Conservation (phyloP, 2,888 invertebrate genomes). For the Andrena bicolor region DNA sequence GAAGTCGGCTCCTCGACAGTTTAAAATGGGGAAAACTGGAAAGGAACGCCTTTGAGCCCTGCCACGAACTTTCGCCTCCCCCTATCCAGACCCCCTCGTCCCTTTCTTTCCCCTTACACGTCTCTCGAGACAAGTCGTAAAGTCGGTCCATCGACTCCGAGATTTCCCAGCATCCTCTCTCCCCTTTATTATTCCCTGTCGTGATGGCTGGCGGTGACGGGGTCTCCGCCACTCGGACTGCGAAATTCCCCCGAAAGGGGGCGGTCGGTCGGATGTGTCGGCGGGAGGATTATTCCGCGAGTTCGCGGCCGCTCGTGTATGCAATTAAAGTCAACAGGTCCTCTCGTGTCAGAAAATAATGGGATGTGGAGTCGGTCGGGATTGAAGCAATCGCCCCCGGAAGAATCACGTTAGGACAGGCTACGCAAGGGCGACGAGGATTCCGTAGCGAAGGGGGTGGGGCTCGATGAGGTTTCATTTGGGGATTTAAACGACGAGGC, state of each 20-base stretch:
- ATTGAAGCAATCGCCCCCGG: constrained; percentile 14
- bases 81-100: neutral
- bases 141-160: constrained; percentile 68
- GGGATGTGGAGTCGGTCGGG: constrained; percentile 45
- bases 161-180: constrained; percentile 54
- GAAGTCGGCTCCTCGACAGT: constrained; percentile 69
- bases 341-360: constrained; percentile 61
- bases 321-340: constrained; percentile 72
- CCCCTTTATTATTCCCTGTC: constrained; percentile 59
- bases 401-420: constrained; percentile 29
- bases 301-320: constrained; percentile 51
- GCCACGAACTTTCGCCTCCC: constrained; percentile 57
- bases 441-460: neutral
- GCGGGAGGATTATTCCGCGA: constrained; percentile 54
- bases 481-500: constrained; percentile 47
- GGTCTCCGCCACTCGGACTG: constrained; percentile 28
- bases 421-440: neutral
- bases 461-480: constrained; percentile 35
- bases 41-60: constrained; percentile 71
- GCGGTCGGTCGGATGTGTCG: neutral
- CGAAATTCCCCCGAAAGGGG: neutral
- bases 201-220: constrained; percentile 29
- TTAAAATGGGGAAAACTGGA: constrained; percentile 66
- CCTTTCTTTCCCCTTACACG: constrained; percentile 5
- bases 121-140: constrained; percentile 59